Conservation (phyloP, 2,888 invertebrate genomes). For the Sphinx pinastri region DNA sequence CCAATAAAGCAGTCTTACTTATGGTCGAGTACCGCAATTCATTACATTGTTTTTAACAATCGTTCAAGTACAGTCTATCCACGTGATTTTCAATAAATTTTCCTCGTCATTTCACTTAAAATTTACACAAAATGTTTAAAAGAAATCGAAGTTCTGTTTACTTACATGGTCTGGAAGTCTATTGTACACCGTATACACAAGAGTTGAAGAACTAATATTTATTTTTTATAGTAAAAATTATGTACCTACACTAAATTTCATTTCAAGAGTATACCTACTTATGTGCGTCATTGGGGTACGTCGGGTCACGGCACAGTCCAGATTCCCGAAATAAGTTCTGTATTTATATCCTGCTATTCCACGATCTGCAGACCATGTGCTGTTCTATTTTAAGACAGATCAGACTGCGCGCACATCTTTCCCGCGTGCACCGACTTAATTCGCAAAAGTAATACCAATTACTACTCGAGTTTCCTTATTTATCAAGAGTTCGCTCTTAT, state of each 20-base stretch:
- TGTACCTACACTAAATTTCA: not conserved
- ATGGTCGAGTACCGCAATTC: no score
- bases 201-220: not conserved
- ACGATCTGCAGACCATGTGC: not conserved
- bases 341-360: conserved; percentile 11
- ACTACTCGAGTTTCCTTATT: no score
- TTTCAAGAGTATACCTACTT: not conserved
- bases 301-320: conserved; percentile 6
- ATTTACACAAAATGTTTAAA: no score
- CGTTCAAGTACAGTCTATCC: no score
- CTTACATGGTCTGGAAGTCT: not conserved
- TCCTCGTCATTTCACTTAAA: no score
- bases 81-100: no score
- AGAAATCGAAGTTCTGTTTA: no score
- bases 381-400: conserved; percentile 6
- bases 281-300: not conserved
- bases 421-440: not conserved
- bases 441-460: no score
- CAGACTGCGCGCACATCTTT: not conserved
- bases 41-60: no score
- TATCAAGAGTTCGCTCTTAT: no score
- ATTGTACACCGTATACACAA: not conserved
- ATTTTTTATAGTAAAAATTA: no score
- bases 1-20: no score
- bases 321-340: conserved; percentile 1